Percentiles rank a stretch among this genome's conserved stretches.
Evolutionary conservation across 1,140 invertebrate genomes (phyloP).

Genomic region (Monochamus saltuarius): DNA sequence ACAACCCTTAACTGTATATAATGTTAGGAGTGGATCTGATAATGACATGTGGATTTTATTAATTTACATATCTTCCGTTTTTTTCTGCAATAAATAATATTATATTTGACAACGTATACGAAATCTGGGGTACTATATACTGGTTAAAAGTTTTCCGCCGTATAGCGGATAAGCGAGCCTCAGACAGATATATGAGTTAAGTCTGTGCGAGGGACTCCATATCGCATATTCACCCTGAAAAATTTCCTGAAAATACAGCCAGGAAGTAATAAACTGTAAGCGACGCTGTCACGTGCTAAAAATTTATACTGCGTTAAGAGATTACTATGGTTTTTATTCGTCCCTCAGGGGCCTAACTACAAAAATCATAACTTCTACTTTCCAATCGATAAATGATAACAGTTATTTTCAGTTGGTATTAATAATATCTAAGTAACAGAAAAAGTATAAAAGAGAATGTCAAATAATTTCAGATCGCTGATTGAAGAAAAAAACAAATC

Average conservation of each 20-base stretch:
- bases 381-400: too few species aligned
- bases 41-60: constrained; percentile 20
- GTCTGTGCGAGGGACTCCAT: constrained; percentile 28
- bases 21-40: not conserved
- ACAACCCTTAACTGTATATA: too few species aligned
- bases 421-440: too few species aligned
- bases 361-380: too few species aligned
- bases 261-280: constrained; percentile 32
- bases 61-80: constrained; percentile 22
- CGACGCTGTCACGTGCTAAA: constrained; percentile 29
- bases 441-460: too few species aligned
- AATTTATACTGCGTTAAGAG: constrained; percentile 28
- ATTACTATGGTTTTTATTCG: constrained; percentile 10
- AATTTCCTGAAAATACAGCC: constrained; percentile 29
- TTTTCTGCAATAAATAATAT: constrained; percentile 31
- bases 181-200: constrained; percentile 39
- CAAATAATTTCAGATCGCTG: too few species aligned
- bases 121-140: constrained; percentile 35
- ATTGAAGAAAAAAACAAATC: too few species aligned
- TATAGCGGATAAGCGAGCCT: constrained; percentile 30
- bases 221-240: constrained; percentile 32
- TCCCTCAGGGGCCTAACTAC: not conserved
- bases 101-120: constrained; percentile 33
- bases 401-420: too few species aligned
- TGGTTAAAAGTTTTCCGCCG: constrained; percentile 32